phyloP scores from a whole-genome alignment of 2,888 invertebrate genomes.

The Cantharis flavilabris region DNA sequence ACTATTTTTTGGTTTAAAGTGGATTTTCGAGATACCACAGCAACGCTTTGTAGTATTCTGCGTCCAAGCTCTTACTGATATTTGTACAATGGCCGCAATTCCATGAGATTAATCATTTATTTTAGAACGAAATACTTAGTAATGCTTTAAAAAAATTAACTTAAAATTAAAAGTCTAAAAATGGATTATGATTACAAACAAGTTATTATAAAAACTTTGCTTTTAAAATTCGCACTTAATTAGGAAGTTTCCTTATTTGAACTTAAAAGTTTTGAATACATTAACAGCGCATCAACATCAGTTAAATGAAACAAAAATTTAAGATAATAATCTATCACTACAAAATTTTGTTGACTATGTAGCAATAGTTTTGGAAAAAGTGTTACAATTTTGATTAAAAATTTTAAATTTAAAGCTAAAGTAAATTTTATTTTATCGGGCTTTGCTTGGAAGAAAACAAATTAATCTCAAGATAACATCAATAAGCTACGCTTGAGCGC shows the following conservation, averaged over 20 bases:
- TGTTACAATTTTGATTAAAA: background rate
- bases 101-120: background rate
- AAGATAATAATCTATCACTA: too few relatives aligned
- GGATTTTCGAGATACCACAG: background rate
- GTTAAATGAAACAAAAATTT: background rate
- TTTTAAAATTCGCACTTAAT: background rate
- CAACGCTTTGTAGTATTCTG: background rate
- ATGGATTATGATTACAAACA: background rate
- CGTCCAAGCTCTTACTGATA: background rate
- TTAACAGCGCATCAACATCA: background rate
- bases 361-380: background rate
- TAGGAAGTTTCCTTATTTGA: background rate
- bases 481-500: slow-evolving; percentile 8
- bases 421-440: background rate
- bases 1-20: background rate
- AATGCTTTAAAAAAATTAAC: background rate
- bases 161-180: background rate
- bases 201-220: background rate
- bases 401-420: background rate
- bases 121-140: background rate
- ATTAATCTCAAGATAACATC: slow-evolving; percentile 12
- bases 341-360: background rate
- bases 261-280: background rate
- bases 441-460: slow-evolving; percentile 2
- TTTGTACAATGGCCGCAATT: background rate